Evolutionary conservation across 2,113 vertebrate genomes (phyloP), one percentile per base, ranked within the genome.

Genomic region (Brachyhypopomus occidentalis): DNA sequence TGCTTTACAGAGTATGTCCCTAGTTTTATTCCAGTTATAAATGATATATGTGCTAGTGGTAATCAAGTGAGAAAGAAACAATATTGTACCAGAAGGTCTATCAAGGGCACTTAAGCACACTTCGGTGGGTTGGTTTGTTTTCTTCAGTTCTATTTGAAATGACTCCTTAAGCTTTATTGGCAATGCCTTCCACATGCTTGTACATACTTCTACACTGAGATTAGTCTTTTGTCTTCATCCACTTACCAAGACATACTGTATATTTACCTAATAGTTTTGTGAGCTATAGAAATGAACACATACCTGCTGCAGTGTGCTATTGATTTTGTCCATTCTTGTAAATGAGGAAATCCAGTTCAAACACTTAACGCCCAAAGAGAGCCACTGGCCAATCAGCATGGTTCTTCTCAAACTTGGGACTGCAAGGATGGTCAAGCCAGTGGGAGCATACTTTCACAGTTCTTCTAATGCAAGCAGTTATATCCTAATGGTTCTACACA

Each of bases 231-330:
- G 52, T 75, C 63, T 14, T 58, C 5, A 79, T 41, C 69, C 48
- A 74, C 58, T 81, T 63, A 64, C 79, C 27, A 34, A 81, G 9
- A 69, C 19, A 58, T 30, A 30, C 30, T 30, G 30, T 30, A 30
- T 81, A 76, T 83, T 79, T 83, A 83, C 83, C 83, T 83, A 83
- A 52, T 62, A 74, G 81, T 72, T 72, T 83, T 82, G 75, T 82
- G 81, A 80, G 62, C 70, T 72, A 58, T 76, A 77, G 74, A 86
- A 83, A 83, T 78, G 73, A 81, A 86, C 69, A 55, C 72, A 77
- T 60, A 72, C 69, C n/a, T 66, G 75, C 75, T 55, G 67, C 77
- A 60, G 52, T 81, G 48, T 62, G 20, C 55, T 22, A 36, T 80
- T n/a, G 58, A 60, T 73, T 74, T 84, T 59, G 69, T 77, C n/a